phyloP scores from a whole-genome alignment of 2,797 vertebrate genomes.

The Xyrichtys novacula region DNA sequence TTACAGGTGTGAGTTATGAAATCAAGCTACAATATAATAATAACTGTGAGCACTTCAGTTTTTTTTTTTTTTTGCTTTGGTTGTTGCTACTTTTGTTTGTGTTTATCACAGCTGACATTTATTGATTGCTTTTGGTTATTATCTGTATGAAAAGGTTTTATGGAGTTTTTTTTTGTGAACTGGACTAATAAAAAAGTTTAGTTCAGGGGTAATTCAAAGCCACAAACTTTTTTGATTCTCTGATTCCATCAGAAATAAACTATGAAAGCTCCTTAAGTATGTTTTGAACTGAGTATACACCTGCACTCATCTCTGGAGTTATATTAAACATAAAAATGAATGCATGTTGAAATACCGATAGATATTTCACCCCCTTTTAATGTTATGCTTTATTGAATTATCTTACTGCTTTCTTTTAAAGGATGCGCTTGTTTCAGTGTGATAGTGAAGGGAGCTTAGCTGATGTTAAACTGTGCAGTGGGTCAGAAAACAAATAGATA shows the following conservation, averaged over 20 bases:
- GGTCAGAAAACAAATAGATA: too few relatives aligned
- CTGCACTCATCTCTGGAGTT: conserved; percentile 32
- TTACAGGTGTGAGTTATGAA: conserved; percentile 25
- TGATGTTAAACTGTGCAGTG: too few relatives aligned
- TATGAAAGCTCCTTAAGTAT: conserved; percentile 35
- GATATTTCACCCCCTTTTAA: background rate
- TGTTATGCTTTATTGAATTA: background rate
- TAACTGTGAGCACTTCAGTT: conserved; percentile 26
- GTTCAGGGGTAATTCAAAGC: conserved; percentile 23
- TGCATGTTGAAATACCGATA: too few relatives aligned
- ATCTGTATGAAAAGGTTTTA: conserved; percentile 19
- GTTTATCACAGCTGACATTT: conserved; percentile 25
- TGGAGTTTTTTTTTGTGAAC: conserved; percentile 9
- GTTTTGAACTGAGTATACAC: conserved; percentile 27
- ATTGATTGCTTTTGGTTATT: conserved; percentile 3
- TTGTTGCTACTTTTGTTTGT: conserved; percentile 44
- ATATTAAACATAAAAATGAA: conserved; percentile 12
- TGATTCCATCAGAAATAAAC: conserved; percentile 58
- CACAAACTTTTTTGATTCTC: conserved; percentile 49
- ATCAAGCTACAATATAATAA: conserved; percentile 14
- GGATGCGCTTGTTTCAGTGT: too few relatives aligned
- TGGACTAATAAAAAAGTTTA: conserved; percentile 20
- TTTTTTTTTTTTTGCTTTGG: conserved; percentile 25
- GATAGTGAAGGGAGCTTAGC: too few relatives aligned
- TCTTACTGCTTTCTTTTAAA: too few relatives aligned